Conservation (phyloP, 1,140 invertebrate species). For the Hyposmocoma kahamanoa region DNA sequence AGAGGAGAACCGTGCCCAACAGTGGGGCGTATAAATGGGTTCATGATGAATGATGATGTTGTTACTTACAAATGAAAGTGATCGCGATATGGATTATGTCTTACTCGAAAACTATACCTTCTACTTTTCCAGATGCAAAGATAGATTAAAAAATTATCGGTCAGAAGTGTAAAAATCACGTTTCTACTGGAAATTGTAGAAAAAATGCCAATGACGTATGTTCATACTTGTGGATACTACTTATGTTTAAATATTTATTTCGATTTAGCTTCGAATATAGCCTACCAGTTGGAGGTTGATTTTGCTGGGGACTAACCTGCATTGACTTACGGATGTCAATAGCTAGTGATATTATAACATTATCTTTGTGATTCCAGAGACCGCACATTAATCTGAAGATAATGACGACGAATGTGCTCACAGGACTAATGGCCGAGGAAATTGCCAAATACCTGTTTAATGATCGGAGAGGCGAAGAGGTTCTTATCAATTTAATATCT, state of each 20-base stretch:
- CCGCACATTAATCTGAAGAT: conserved; percentile 52
- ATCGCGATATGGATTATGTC: too few relatives aligned
- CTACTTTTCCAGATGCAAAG: too few relatives aligned
- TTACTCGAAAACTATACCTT: too few relatives aligned
- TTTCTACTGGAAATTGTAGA: too few relatives aligned
- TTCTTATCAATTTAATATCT: too few relatives aligned
- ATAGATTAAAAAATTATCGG: too few relatives aligned
- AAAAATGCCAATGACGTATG: too few relatives aligned
- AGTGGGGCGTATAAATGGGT: too few relatives aligned
- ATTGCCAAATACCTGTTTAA: conserved; percentile 46
- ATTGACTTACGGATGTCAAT: background rate
- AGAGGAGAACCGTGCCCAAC: too few relatives aligned
- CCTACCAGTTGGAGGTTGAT: background rate
- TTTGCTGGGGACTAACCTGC: background rate
- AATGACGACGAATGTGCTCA: conserved; percentile 50
- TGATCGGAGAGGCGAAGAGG: conserved; percentile 42
- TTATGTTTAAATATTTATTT: background rate
- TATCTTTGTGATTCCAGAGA: conserved; percentile 29
- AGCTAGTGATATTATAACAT: background rate
- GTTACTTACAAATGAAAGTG: too few relatives aligned
- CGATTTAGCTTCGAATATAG: background rate
- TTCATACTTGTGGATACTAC: background rate
- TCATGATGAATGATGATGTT: too few relatives aligned
- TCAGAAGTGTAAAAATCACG: too few relatives aligned
- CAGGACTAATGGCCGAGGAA: conserved; percentile 55